phyloP scores from a whole-genome alignment of 2,113 vertebrate genomes.

The Tragulus kanchil region DNA sequence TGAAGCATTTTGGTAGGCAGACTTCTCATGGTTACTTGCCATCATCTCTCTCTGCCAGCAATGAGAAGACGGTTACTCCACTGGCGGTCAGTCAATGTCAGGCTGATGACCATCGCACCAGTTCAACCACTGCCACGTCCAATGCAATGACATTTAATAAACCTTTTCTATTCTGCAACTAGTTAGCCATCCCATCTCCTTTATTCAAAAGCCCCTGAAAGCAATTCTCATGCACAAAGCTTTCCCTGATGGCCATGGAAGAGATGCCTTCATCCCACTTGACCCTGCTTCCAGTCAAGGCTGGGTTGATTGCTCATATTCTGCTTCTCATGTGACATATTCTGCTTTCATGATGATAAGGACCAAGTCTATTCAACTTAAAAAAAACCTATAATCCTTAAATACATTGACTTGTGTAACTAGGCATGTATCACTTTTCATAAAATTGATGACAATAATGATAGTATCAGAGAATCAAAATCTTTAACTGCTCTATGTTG shows the following conservation, averaged over 20 bases:
- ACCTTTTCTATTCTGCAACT: neutral
- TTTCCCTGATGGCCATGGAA: neutral
- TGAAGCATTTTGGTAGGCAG: neutral
- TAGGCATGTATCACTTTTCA: neutral
- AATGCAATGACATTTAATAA: neutral
- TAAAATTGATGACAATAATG: slow-evolving; percentile 20
- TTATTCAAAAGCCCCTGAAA: slow-evolving; percentile 18
- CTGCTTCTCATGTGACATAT: neutral
- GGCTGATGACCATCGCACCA: neutral
- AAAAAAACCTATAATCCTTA: neutral
- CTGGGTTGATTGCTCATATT: neutral
- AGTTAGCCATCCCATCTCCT: neutral
- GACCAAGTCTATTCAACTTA: neutral
- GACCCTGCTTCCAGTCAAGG: neutral
- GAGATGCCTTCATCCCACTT: neutral
- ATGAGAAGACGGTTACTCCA: neutral
- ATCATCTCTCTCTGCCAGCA: neutral
- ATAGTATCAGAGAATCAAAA: slow-evolving; percentile 13
- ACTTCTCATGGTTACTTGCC: neutral
- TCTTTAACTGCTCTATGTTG: neutral
- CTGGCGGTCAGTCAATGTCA: neutral
- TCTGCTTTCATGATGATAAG: neutral
- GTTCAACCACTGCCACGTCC: neutral
- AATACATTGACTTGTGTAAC: slow-evolving; percentile 2
- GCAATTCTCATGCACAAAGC: neutral